Percentiles rank a stretch among this genome's conserved stretches.
Evolutionary conservation across 2,888 invertebrate species (phyloP).

Genomic region (Idaea biselata): DNA sequence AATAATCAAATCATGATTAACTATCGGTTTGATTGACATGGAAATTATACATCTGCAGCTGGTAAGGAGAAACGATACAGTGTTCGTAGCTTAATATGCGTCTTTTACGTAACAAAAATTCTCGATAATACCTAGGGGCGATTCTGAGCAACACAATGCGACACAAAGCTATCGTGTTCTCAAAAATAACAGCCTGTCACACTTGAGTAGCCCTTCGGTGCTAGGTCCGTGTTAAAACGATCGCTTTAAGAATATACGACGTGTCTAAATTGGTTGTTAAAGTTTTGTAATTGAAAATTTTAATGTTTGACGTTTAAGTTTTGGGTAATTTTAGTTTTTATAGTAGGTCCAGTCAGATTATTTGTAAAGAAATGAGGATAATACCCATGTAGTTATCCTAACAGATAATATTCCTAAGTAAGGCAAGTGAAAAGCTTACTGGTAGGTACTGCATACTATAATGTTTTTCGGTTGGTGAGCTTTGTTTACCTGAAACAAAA

Average conservation of each 20-base stretch:
- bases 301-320: not conserved
- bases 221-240: not conserved
- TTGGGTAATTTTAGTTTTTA: not conserved
- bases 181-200: constrained; percentile 1
- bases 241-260: not conserved
- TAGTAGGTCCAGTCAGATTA: not conserved
- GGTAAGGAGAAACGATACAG: too few species aligned
- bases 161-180: not conserved
- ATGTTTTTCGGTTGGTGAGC: too few species aligned
- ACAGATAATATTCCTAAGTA: too few species aligned
- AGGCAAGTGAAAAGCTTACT: too few species aligned
- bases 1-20: too few species aligned
- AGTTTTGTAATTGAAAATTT: not conserved
- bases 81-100: not conserved
- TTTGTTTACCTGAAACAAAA: too few species aligned
- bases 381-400: too few species aligned
- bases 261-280: not conserved
- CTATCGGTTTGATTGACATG: too few species aligned
- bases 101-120: not conserved
- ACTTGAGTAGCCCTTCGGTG: not conserved
- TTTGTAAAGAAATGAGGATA: too few species aligned
- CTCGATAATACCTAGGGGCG: not conserved
- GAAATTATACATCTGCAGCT: too few species aligned
- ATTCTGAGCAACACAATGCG: not conserved
- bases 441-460: too few species aligned